Conservation (phyloP, 1,140 invertebrate species). For the Hermatobates lingyangjiaoensis region DNA sequence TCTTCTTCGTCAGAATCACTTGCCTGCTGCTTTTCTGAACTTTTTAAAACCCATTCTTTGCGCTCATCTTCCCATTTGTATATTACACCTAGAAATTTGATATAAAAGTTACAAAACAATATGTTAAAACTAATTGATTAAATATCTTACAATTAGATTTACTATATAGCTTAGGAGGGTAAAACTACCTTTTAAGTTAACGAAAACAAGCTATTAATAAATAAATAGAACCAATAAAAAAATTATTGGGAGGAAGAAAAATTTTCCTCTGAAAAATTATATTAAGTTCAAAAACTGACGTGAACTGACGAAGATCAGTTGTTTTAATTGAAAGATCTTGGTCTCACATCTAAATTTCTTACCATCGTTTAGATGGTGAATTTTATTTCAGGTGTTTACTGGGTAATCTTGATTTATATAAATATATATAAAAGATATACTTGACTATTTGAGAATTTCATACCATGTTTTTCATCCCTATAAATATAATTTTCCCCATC, state of each 20-base stretch:
- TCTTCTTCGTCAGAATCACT: constrained; percentile 22
- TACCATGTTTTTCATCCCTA: constrained; percentile 25
- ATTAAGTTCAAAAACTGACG: not conserved
- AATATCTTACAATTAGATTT: not conserved
- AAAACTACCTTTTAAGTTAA: not conserved
- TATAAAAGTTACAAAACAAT: not conserved
- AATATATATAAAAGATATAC: not conserved
- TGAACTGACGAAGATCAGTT: not conserved
- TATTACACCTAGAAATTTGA: constrained; percentile 14
- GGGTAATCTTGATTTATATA: not conserved
- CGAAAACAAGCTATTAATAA: not conserved
- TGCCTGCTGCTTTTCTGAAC: constrained; percentile 22
- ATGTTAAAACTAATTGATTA: not conserved
- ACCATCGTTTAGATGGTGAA: not conserved
- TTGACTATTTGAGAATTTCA: not conserved
- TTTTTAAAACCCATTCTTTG: constrained; percentile 33
- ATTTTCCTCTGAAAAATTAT: not conserved
- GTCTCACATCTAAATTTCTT: not conserved
- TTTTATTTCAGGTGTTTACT: not conserved
- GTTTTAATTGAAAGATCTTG: not conserved
- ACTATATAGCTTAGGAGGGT: not conserved
- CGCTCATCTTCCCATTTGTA: constrained; percentile 25
- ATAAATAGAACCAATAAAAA: not conserved
- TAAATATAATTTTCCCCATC: constrained; percentile 32
- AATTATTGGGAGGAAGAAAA: not conserved